Evolutionary conservation across 2,888 invertebrate species (phyloP).

Genomic region (Ischnura elegans): DNA sequence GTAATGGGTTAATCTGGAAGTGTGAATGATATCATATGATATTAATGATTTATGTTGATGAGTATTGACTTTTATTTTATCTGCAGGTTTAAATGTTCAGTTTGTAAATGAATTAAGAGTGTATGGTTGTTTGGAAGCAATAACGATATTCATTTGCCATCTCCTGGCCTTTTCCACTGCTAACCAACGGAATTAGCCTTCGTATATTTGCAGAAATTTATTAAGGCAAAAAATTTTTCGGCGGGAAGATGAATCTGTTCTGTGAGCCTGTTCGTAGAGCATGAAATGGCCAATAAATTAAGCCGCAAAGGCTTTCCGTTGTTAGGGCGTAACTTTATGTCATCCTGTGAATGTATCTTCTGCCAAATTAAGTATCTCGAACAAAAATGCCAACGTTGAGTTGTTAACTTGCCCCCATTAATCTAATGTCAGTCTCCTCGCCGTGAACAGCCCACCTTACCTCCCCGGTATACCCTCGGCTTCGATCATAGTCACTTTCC

Average conservation of each 20-base stretch:
- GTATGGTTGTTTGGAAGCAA: too few species aligned
- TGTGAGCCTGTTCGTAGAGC: neutral
- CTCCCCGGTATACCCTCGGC: too few species aligned
- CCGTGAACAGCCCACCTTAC: neutral
- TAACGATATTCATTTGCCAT: too few species aligned
- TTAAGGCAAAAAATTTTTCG: neutral
- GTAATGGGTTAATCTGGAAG: too few species aligned
- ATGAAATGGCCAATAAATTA: neutral
- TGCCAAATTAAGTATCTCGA: neutral
- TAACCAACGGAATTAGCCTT: too few species aligned
- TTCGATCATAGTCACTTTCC: too few species aligned
- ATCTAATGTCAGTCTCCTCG: neutral
- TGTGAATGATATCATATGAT: too few species aligned
- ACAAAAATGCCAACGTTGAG: neutral
- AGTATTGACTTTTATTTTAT: too few species aligned
- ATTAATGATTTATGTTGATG: too few species aligned
- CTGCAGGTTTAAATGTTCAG: too few species aligned
- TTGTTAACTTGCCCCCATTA: neutral
- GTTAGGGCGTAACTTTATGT: neutral
- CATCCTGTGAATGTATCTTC: neutral
- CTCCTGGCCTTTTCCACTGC: too few species aligned
- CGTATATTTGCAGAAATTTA: neutral
- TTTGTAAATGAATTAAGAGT: too few species aligned
- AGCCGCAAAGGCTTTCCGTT: neutral
- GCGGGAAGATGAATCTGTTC: neutral